Conservation (phyloP, 2,888 invertebrate genomes). For the Lasioglossum morio region DNA sequence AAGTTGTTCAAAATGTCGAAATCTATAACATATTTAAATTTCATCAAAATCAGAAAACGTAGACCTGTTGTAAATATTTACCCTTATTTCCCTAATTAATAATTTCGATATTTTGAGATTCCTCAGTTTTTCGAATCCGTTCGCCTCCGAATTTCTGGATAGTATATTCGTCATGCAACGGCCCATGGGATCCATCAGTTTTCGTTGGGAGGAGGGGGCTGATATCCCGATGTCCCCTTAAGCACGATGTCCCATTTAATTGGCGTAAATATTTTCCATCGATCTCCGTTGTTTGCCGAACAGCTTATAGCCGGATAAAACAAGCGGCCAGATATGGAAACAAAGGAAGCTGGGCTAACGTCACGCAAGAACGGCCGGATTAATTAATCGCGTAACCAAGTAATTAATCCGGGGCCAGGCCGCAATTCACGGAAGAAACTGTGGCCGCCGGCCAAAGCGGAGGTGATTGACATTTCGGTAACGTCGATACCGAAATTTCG, state of each 20-base stretch:
- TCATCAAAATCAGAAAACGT: too few species aligned
- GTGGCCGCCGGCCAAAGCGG: not conserved
- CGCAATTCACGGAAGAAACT: not conserved
- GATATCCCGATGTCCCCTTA: not conserved
- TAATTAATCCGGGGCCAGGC: conserved; percentile 7
- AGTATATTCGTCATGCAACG: not conserved
- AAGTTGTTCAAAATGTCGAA: too few species aligned
- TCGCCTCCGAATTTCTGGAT: not conserved
- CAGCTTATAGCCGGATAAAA: not conserved
- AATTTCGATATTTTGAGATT: too few species aligned
- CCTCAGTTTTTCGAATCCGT: too few species aligned
- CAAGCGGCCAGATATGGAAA: conserved; percentile 15
- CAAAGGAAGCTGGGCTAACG: conserved; percentile 1
- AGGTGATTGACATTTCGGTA: conserved; percentile 1
- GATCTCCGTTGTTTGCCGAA: conserved; percentile 28
- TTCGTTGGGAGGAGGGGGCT: not conserved
- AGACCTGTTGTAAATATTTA: too few species aligned
- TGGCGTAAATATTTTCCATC: conserved; percentile 44
- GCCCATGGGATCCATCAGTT: not conserved
- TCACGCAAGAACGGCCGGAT: conserved; percentile 14
- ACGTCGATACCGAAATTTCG: conserved; percentile 6
- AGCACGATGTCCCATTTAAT: conserved; percentile 20
- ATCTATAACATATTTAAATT: too few species aligned
- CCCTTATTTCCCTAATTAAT: too few species aligned
- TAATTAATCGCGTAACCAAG: conserved; percentile 28